Percentiles rank a stretch among this genome's conserved stretches.
phyloP scores from a whole-genome alignment of 2,113 vertebrate genomes.

The Mesembrinibis cayennensis region DNA sequence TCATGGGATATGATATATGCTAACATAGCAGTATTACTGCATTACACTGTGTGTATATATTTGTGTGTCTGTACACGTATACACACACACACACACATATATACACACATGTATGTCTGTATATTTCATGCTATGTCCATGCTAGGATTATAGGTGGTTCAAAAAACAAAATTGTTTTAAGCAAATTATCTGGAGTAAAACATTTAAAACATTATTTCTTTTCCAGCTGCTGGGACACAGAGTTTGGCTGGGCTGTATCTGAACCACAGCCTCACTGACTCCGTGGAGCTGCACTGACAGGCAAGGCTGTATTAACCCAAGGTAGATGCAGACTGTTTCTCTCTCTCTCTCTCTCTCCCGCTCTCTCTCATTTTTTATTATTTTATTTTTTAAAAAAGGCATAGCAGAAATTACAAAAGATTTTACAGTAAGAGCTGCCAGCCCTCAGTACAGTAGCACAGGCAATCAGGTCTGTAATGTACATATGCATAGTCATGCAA shows the following conservation, averaged over 20 bases:
- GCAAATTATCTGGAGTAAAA: not conserved
- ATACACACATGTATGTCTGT: accelerated
- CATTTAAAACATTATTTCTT: not conserved
- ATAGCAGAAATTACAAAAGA: not conserved
- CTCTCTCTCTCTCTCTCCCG: not conserved
- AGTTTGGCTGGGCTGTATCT: not conserved
- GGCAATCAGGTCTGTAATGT: not conserved
- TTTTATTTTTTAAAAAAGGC: not conserved
- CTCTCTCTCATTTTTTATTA: not conserved
- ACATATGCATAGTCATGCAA: not conserved
- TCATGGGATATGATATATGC: not conserved
- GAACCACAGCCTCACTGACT: not conserved
- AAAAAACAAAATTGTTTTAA: not conserved
- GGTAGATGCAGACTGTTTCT: not conserved
- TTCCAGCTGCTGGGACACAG: not conserved
- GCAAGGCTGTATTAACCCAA: not conserved
- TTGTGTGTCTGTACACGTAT: no score
- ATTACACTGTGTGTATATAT: not conserved
- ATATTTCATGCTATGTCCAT: not conserved
- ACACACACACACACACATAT: accelerated
- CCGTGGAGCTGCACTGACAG: accelerated
- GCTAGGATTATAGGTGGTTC: not conserved
- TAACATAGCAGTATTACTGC: not conserved
- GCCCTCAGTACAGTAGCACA: not conserved
- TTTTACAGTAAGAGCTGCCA: not conserved